These are phyloP conservation scores for Rhinolophus ferrumequinum DNA, from an alignment of 2,113 vertebrate species.

Conservation along the genomic window DNA sequence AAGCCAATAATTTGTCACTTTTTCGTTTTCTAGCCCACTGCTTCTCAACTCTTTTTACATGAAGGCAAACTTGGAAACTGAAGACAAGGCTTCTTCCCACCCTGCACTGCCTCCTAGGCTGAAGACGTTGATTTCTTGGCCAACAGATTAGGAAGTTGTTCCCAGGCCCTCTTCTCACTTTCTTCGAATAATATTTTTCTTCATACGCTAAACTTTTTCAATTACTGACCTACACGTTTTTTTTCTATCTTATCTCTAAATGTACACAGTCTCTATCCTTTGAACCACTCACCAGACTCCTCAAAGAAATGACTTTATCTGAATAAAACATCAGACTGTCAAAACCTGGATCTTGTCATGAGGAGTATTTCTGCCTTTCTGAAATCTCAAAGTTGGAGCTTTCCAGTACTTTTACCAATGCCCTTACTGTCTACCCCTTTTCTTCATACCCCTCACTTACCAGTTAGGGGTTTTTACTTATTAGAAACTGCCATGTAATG, in stretches of 20 bases:
- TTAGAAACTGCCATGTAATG: neutral
- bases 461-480: neutral
- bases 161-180: neutral
- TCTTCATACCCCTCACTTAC: neutral
- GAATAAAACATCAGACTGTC: neutral
- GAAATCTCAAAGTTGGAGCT: neutral
- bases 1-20: neutral
- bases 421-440: neutral
- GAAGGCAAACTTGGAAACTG: neutral
- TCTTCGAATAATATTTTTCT: conserved; percentile 12
- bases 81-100: neutral
- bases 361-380: neutral
- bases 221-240: neutral
- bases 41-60: neutral
- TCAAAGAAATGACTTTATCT: neutral
- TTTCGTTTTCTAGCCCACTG: neutral
- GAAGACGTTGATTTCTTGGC: neutral
- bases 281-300: neutral
- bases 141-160: neutral
- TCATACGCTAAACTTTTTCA: neutral
- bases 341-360: neutral
- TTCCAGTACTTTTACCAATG: neutral
- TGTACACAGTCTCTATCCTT: neutral
- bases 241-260: neutral
- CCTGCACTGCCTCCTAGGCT: neutral